Conservation (phyloP, 2,797 vertebrate species). For the Mormyrus hasselquistii region DNA sequence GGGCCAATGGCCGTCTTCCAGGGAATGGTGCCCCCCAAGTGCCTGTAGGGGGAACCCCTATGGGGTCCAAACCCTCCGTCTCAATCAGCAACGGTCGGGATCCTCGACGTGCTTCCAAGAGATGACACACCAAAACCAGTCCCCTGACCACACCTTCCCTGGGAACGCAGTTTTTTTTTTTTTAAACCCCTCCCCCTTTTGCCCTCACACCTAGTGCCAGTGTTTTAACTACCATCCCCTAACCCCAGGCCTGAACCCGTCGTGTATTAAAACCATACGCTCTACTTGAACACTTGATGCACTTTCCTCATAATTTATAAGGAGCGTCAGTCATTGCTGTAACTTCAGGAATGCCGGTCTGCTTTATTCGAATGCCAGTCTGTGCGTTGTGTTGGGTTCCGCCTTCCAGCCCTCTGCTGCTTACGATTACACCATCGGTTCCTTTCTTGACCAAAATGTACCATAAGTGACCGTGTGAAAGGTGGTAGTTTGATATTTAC, state of each 20-base stretch:
- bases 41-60: slow-evolving; percentile 47
- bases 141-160: not conserved
- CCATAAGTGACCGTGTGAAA: slow-evolving; percentile 54
- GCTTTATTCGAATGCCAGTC: slow-evolving; percentile 45
- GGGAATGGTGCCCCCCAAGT: slow-evolving; percentile 57
- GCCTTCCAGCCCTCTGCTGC: slow-evolving; percentile 34
- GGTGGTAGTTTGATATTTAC: slow-evolving; percentile 51
- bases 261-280: slow-evolving; percentile 57
- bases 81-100: slow-evolving; percentile 93
- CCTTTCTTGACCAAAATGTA: slow-evolving; percentile 44
- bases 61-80: slow-evolving; percentile 64
- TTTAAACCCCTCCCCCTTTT: not conserved
- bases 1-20: slow-evolving; percentile 74
- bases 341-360: slow-evolving; percentile 53
- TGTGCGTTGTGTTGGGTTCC: slow-evolving; percentile 34
- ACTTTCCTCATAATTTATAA: slow-evolving; percentile 81
- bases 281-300: slow-evolving; percentile 95
- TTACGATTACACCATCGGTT: slow-evolving; percentile 13
- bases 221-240: slow-evolving; percentile 23
- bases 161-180: not conserved
- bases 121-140: slow-evolving; percentile 67
- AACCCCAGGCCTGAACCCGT: slow-evolving; percentile 51
- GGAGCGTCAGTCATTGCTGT: slow-evolving; percentile 42
- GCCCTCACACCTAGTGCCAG: slow-evolving; percentile 23
- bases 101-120: slow-evolving; percentile 87